Evolutionary conservation across 2,113 vertebrate species (phyloP).

Genomic region (Gymnogyps californianus): DNA sequence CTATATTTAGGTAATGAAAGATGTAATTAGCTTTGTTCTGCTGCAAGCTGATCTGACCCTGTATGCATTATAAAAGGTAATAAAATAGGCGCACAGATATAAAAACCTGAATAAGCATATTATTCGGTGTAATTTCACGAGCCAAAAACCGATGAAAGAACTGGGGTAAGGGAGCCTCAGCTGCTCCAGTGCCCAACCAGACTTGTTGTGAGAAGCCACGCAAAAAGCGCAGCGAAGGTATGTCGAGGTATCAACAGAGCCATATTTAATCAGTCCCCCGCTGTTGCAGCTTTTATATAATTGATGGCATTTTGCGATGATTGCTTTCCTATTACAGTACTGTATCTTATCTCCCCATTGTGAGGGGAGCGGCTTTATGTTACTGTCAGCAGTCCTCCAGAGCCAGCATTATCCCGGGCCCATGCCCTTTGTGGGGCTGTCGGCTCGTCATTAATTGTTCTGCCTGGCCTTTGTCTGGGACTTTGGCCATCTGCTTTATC

Average conservation of each 20-base stretch:
- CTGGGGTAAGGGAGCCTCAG: constrained; percentile 31
- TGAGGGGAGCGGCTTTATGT: constrained; percentile 57
- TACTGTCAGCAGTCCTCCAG: constrained; percentile 57
- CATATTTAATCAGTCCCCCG: constrained; percentile 48
- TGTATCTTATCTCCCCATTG: constrained; percentile 61
- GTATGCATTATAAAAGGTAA: constrained; percentile 74
- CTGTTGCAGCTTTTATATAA: constrained; percentile 63
- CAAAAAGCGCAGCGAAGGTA: constrained; percentile 10
- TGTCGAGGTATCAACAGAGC: constrained; percentile 36
- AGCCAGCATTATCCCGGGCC: constrained; percentile 30
- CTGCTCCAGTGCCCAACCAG: constrained; percentile 47
- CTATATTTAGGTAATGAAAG: constrained; percentile 79
- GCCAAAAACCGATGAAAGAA: constrained; percentile 62
- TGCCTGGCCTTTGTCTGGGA: constrained; percentile 49
- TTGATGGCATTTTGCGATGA: constrained; percentile 72
- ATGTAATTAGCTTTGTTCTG: constrained; percentile 82
- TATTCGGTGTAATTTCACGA: constrained; percentile 60
- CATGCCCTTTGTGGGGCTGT: constrained; percentile 64
- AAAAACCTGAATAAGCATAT: constrained; percentile 72
- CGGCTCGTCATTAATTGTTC: constrained; percentile 57
- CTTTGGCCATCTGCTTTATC: constrained; percentile 67
- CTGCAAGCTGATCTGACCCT: constrained; percentile 70
- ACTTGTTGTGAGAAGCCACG: neutral
- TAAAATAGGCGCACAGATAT: constrained; percentile 75
- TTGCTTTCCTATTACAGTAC: constrained; percentile 68